These are phyloP conservation scores for Anisognathus igniventris DNA, from an alignment of 2,797 vertebrate genomes.

Conservation along the genomic window DNA sequence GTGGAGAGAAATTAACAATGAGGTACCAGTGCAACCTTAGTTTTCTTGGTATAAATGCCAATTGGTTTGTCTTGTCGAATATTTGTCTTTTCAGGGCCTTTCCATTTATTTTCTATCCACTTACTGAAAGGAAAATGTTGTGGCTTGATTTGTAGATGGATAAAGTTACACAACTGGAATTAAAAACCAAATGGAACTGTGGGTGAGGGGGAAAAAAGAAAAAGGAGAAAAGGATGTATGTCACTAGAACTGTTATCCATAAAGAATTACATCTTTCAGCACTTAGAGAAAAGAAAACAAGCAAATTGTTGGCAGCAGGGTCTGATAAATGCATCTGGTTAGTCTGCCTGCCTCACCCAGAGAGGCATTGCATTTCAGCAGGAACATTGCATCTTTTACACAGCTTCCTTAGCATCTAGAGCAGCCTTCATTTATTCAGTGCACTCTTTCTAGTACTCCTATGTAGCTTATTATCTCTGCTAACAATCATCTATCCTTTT, in stretches of 20 bases:
- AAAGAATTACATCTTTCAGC: background rate
- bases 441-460: background rate
- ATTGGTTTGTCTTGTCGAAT: background rate
- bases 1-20: background rate
- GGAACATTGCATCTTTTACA: background rate
- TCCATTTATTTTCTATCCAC: background rate
- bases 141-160: background rate
- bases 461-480: background rate
- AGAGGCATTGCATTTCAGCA: background rate
- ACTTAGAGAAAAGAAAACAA: background rate
- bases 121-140: background rate
- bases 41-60: background rate
- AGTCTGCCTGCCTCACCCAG: background rate
- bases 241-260: background rate
- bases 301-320: background rate
- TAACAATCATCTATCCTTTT: background rate
- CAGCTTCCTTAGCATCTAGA: background rate
- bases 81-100: background rate
- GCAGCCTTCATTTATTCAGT: background rate
- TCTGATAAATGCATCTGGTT: background rate
- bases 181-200: background rate
- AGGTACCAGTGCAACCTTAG: background rate
- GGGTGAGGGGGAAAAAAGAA: accelerated
- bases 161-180: background rate
- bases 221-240: background rate